phyloP scores from a whole-genome alignment of 1,140 invertebrate species.

The Pseudomyrmex dendroicus region DNA sequence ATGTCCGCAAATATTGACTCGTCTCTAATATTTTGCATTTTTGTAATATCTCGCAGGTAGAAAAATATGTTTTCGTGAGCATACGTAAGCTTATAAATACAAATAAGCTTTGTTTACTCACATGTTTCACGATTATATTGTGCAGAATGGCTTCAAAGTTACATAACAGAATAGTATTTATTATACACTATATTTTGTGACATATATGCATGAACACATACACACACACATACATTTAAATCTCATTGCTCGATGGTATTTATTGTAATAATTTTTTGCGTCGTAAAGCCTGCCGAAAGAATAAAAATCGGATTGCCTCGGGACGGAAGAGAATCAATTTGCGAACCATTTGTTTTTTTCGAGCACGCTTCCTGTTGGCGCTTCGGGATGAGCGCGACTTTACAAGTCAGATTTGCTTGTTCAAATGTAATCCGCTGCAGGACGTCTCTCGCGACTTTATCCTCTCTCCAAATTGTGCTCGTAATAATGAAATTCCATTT shows the following conservation, averaged over 20 bases:
- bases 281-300: too few species aligned
- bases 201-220: not conserved
- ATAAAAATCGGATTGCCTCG: not conserved
- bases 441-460: conserved; percentile 16
- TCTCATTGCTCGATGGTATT: too few species aligned
- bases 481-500: conserved; percentile 54
- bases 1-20: not conserved
- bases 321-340: conserved; percentile 8
- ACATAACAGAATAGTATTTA: not conserved
- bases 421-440: conserved; percentile 40
- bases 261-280: not conserved
- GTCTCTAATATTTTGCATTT: not conserved
- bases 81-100: conserved; percentile 2
- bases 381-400: not conserved
- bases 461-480: conserved; percentile 7
- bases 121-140: too few species aligned
- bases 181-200: not conserved
- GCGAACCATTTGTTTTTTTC: conserved; percentile 29
- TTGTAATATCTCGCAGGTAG: not conserved
- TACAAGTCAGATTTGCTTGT: conserved; percentile 20
- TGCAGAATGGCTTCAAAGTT: not conserved
- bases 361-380: conserved; percentile 13
- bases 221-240: too few species aligned
- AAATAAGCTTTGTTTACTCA: conserved; percentile 18
- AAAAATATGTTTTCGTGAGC: not conserved